Evolutionary conservation across 1,140 invertebrate genomes (phyloP).

Genomic region (Brachionus koreanus): DNA sequence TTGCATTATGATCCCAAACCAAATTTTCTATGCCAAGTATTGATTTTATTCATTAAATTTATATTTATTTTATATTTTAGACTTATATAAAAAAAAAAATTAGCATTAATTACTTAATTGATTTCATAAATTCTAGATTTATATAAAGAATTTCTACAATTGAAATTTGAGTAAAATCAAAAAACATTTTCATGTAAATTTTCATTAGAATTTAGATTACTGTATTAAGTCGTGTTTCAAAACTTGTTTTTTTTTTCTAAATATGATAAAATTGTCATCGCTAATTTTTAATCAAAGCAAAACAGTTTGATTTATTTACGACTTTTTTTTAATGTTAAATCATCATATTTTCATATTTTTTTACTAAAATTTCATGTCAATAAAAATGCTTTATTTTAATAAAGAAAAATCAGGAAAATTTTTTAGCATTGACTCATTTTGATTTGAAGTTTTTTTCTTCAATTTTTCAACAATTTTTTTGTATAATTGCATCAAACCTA

Average conservation of each 20-base stretch:
- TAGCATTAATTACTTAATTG: not conserved
- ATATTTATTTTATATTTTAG: not conserved
- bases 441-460: too few relatives aligned
- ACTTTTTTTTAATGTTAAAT: too few relatives aligned
- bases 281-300: not conserved
- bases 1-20: slow-evolving; percentile 92
- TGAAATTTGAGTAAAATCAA: not conserved
- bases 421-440: too few relatives aligned
- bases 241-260: not conserved
- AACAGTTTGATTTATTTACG: too few relatives aligned
- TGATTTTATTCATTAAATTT: not conserved
- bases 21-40: slow-evolving; percentile 81
- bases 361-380: too few relatives aligned
- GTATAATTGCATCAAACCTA: too few relatives aligned
- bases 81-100: not conserved
- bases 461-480: too few relatives aligned
- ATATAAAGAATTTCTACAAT: not conserved
- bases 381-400: too few relatives aligned
- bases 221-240: not conserved
- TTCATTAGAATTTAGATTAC: not conserved
- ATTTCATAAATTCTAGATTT: not conserved
- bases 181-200: not conserved
- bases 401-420: too few relatives aligned
- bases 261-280: not conserved
- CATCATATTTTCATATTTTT: too few relatives aligned